Conservation (phyloP, 2,888 invertebrate species). For the Anoplius nigerrimus region DNA sequence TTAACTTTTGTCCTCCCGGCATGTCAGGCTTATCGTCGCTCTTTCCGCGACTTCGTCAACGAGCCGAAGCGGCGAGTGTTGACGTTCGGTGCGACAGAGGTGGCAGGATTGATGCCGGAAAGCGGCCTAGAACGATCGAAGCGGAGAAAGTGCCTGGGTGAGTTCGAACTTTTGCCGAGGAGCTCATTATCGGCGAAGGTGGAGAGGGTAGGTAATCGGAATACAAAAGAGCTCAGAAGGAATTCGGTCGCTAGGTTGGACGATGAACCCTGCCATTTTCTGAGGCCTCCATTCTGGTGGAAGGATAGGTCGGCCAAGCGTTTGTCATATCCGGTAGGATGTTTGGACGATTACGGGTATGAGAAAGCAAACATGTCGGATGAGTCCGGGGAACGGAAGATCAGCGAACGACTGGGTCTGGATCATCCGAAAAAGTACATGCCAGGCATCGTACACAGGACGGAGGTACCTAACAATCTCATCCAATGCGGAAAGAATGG, state of each 20-base stretch:
- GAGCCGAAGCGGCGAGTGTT: too few relatives aligned
- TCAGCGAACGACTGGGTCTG: too few relatives aligned
- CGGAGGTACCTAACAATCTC: background rate
- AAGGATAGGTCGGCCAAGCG: background rate
- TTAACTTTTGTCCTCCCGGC: background rate
- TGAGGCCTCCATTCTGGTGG: constrained; percentile 9
- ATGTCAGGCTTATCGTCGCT: constrained; percentile 13
- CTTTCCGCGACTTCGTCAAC: constrained; percentile 38
- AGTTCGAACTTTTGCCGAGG: background rate
- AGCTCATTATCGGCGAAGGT: too few relatives aligned
- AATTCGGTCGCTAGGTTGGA: background rate
- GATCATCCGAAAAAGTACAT: constrained; percentile 25
- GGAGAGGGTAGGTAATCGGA: too few relatives aligned
- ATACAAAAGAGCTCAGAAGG: background rate
- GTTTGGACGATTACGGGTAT: constrained; percentile 24
- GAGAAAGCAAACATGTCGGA: background rate
- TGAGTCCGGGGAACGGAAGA: too few relatives aligned
- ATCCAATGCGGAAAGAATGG: too few relatives aligned
- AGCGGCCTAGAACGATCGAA: background rate
- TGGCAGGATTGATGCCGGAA: constrained; percentile 1
- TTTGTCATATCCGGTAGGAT: constrained; percentile 3
- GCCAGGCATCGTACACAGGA: constrained; percentile 18
- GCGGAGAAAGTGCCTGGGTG: background rate
- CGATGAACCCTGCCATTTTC: background rate
- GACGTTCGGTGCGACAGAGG: too few relatives aligned